These are phyloP conservation scores for Neopipo cinnamomea DNA, from an alignment of 2,113 vertebrate species.

Conservation along the genomic window DNA sequence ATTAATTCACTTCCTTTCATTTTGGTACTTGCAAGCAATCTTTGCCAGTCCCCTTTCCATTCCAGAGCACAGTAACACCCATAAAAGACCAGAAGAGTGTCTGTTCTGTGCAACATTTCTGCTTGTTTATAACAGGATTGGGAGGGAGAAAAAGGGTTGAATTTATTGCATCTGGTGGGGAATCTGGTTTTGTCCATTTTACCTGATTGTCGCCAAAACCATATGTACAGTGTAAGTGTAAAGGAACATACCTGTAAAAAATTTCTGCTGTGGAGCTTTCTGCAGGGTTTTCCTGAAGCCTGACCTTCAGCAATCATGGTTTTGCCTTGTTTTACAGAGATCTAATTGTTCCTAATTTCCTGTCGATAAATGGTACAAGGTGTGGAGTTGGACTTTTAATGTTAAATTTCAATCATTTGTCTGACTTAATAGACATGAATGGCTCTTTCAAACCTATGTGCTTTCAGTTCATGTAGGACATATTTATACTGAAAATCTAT, in stretches of 20 bases:
- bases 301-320: conserved; percentile 53
- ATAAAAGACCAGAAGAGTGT: conserved; percentile 24
- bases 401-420: conserved; percentile 77
- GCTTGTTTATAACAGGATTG: conserved; percentile 17
- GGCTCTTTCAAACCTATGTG: conserved; percentile 66
- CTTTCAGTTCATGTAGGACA: conserved; percentile 36
- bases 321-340: conserved; percentile 72
- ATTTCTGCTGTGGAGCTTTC: conserved; percentile 40
- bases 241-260: conserved; percentile 31
- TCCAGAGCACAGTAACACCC: background rate
- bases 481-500: conserved; percentile 38
- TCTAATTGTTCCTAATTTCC: conserved; percentile 81
- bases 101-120: conserved; percentile 48
- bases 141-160: background rate
- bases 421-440: conserved; percentile 65
- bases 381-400: conserved; percentile 62
- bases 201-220: background rate
- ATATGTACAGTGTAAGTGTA: background rate
- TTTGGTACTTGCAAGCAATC: conserved; percentile 39
- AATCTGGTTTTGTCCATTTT: conserved; percentile 57
- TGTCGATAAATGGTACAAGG: conserved; percentile 78
- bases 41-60: conserved; percentile 4
- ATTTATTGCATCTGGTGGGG: conserved; percentile 23
- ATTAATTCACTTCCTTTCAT: conserved; percentile 56
- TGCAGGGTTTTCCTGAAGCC: conserved; percentile 48